Base-by-base conservation (phyloP, 1,140 invertebrate genomes). In the Camponotus floridanus region DNA sequence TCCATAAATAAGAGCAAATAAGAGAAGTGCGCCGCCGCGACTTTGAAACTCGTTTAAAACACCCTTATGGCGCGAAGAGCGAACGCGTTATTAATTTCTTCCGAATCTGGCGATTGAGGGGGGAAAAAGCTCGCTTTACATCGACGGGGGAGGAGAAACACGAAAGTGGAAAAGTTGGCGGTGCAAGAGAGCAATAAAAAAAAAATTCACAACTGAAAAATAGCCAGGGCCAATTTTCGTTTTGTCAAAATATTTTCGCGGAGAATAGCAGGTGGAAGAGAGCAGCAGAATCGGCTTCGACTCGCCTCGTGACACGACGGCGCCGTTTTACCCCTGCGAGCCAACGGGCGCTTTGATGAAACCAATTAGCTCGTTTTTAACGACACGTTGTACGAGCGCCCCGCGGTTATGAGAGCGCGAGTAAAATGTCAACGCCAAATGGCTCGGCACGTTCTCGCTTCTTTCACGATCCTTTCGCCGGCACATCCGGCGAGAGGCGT, bases 321-420 rank as follows among this genome's bases (percentile, higher is more conserved):
- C 36, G 51, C 57, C 84, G 61, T 78, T 80, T 86, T 70, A 68
- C 51, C 59, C 79, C 79, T 36, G 59, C 85, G 86, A 90, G 90
- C 71, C 71, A 81, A 83, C 85, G 87, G 71, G 76, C 85, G 91
- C 86, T 92, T 92, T 93, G 90, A 93, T 91, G 92, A 91, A 91
- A 92, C 89, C 91, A 93, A 93, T 93, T 92, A 93, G 87, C 89
- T 87, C 88, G 88, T 93, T 93, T 93, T 92, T 91, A 92, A 93
- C 90, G 92, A 90, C 90, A 87, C 89, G 78, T 85, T 88, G 88
- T 85, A 87, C 87, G 84, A 88, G 86, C 74, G 59, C 85, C 73
- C 78, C 71, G 88, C 90, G 87, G 88, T 91, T 88, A 90, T 90
- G 76, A 81, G 85, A 80, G 84, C 87, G 78, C 84, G 90, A 92